Conservation (phyloP, 2,888 invertebrate species). For the Aquatica leii region DNA sequence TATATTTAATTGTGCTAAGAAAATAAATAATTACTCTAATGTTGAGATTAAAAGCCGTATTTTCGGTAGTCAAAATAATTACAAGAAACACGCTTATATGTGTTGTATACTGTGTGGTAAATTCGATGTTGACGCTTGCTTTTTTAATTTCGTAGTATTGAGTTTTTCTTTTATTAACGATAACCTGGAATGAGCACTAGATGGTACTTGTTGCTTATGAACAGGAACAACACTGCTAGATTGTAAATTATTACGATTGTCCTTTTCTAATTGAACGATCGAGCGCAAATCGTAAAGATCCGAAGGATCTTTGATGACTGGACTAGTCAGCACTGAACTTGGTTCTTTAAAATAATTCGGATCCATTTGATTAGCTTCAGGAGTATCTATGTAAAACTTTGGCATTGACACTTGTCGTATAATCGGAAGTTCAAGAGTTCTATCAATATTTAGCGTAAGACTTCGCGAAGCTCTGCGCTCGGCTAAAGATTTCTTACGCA, state of each 20-base stretch:
- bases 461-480: conserved; percentile 57
- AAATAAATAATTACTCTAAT: no score
- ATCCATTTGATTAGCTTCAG: conserved; percentile 53
- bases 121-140: conserved; percentile 26
- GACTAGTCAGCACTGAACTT: conserved; percentile 53
- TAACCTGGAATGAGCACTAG: conserved; percentile 19
- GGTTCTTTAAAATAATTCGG: conserved; percentile 48
- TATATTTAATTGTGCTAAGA: no score
- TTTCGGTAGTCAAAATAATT: no score
- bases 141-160: conserved; percentile 27
- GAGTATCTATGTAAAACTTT: conserved; percentile 59
- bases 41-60: no score
- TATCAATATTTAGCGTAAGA: conserved; percentile 52
- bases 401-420: conserved; percentile 59
- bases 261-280: conserved; percentile 59
- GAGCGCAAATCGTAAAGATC: conserved; percentile 56
- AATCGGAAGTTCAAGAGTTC: conserved; percentile 53
- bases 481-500: conserved; percentile 54
- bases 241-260: conserved; percentile 21
- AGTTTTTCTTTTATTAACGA: conserved; percentile 29
- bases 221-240: conserved; percentile 22
- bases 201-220: conserved; percentile 19
- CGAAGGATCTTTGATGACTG: conserved; percentile 49
- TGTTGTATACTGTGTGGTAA: conserved; percentile 35
- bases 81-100: conserved; percentile 19